A percentile compares a stretch with the other conserved stretches of the same genome.
phyloP scores from a whole-genome alignment of 2,888 invertebrate genomes.

The Mystacides longicornis region DNA sequence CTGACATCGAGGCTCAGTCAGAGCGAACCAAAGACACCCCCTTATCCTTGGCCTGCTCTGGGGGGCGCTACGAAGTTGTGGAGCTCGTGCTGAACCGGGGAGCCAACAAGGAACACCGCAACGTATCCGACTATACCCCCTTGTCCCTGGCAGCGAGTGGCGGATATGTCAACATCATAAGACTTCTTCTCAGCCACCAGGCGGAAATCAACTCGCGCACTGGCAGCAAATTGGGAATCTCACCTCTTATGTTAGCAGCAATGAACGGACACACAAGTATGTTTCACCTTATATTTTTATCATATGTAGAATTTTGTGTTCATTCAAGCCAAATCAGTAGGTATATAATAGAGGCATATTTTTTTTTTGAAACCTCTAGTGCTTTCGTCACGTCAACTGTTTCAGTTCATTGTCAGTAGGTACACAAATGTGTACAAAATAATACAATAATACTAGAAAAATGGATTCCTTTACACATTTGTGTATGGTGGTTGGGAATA shows the following conservation, averaged over 20 bases:
- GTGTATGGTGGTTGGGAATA: no score
- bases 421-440: no score
- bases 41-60: conserved; percentile 92
- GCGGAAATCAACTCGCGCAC: conserved; percentile 98
- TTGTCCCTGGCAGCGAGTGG: conserved; percentile 97
- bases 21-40: conserved; percentile 99
- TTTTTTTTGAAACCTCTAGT: no score
- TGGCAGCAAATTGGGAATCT: conserved; percentile 95
- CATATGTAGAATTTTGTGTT: no score
- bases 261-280: conserved; percentile 90
- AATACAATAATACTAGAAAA: no score
- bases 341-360: no score
- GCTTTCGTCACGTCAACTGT: no score
- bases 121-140: conserved; percentile 98
- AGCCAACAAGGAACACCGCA: conserved; percentile 96
- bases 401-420: no score
- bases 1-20: conserved; percentile 98
- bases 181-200: conserved; percentile 84
- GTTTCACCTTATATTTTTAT: no score
- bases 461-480: no score
- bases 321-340: no score
- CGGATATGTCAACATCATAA: conserved; percentile 97
- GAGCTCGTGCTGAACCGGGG: conserved; percentile 81
- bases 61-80: conserved; percentile 93
- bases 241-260: conserved; percentile 97